phyloP scores from a whole-genome alignment of 2,797 vertebrate genomes.

The Cryptoprocta ferox region DNA sequence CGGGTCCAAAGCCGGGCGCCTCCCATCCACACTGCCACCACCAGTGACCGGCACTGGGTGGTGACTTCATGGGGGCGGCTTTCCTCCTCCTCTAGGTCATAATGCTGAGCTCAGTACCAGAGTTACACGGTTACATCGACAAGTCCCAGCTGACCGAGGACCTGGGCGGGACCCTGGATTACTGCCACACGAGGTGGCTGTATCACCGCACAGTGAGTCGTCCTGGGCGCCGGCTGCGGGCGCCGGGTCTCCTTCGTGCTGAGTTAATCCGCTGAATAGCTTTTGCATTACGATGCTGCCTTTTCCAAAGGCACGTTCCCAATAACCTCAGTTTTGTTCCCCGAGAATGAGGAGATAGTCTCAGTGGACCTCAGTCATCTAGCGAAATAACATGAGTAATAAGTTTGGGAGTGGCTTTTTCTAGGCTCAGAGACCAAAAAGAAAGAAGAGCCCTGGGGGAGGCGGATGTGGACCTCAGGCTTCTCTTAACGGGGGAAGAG shows the following conservation, averaged over 20 bases:
- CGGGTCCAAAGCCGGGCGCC: neutral
- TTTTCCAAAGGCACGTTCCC: constrained; percentile 67
- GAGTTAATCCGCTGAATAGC: neutral
- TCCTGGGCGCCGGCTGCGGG: fast-evolving
- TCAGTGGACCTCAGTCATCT: constrained; percentile 84
- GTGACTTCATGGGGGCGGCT: neutral
- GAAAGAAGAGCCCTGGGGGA: neutral
- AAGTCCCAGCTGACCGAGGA: constrained; percentile 96
- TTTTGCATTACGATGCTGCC: constrained; percentile 48
- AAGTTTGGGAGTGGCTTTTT: constrained; percentile 81
- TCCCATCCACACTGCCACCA: fast-evolving
- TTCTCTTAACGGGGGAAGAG: constrained; percentile 56
- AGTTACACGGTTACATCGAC: constrained; percentile 96
- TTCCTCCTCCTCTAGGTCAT: constrained; percentile 91
- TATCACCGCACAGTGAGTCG: constrained; percentile 93
- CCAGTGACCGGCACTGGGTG: fast-evolving
- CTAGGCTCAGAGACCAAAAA: constrained; percentile 54
- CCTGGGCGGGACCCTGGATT: constrained; percentile 96
- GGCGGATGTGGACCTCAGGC: neutral
- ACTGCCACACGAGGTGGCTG: constrained; percentile 98
- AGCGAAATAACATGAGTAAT: constrained; percentile 80
- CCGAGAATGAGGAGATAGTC: constrained; percentile 80
- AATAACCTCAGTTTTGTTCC: constrained; percentile 70
- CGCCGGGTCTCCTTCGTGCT: fast-evolving
- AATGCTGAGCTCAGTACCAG: constrained; percentile 98